These are phyloP conservation scores for Drosophila nr. fundita DNA, from an alignment of 2,888 invertebrate species.

Conservation along the genomic window DNA sequence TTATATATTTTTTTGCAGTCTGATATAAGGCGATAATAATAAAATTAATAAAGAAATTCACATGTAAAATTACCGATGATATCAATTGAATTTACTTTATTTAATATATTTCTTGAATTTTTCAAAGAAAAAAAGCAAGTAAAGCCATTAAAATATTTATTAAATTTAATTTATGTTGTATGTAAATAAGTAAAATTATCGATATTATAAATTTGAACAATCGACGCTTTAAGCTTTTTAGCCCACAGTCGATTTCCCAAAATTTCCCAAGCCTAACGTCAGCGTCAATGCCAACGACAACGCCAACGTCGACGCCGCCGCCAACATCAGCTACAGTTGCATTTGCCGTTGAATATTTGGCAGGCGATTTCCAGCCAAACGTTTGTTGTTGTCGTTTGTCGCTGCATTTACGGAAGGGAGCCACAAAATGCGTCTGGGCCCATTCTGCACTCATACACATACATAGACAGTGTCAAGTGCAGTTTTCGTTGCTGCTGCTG, in stretches of 20 bases:
- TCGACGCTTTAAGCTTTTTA: not conserved
- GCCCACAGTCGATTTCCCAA: not conserved
- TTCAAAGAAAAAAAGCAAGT: no score
- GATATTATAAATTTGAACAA: not conserved
- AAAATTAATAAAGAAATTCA: not conserved
- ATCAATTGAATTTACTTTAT: not conserved
- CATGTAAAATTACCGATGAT: not conserved
- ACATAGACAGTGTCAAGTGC: slow-evolving; percentile 57
- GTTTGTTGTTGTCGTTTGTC: slow-evolving; percentile 24
- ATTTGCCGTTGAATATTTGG: slow-evolving; percentile 39
- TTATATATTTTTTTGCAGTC: no score
- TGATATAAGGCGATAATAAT: not conserved
- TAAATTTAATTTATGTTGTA: not conserved
- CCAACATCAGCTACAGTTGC: slow-evolving; percentile 38
- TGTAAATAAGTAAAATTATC: not conserved
- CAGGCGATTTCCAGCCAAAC: slow-evolving; percentile 20
- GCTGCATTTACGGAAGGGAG: slow-evolving; percentile 34
- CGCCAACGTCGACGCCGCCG: slow-evolving; percentile 3
- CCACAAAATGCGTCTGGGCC: slow-evolving; percentile 64
- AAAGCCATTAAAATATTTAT: not conserved
- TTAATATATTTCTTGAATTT: no score
- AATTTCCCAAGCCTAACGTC: slow-evolving; percentile 9
- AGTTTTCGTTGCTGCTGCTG: slow-evolving; percentile 28
- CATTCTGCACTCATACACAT: slow-evolving; percentile 41
- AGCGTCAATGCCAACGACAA: slow-evolving; percentile 6